Conservation (phyloP, 2,888 invertebrate genomes). For the Nemotelus pantherinus region DNA sequence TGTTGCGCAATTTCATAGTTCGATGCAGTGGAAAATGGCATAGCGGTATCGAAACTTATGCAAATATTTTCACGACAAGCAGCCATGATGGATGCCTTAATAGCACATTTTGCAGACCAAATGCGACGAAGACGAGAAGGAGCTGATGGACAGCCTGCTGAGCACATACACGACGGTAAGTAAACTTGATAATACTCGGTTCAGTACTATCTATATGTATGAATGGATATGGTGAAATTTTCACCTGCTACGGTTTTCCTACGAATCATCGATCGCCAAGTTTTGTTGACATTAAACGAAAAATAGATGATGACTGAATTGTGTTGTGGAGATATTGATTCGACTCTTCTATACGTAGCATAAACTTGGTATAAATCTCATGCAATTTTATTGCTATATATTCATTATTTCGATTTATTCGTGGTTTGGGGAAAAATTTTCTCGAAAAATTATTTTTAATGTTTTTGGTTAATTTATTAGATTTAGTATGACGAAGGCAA, state of each 20-base stretch:
- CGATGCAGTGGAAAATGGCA: constrained; percentile 64
- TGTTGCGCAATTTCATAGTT: constrained; percentile 55
- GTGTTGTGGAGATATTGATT: no score
- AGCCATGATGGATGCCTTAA: constrained; percentile 86
- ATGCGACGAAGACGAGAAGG: constrained; percentile 71
- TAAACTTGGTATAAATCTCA: no score
- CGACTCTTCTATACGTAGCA: no score
- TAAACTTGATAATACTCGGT: constrained; percentile 17
- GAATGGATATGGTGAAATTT: neutral
- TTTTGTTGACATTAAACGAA: no score
- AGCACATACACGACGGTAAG: constrained; percentile 65
- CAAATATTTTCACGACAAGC: constrained; percentile 75
- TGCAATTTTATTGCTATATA: no score
- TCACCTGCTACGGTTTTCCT: neutral
- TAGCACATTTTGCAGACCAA: constrained; percentile 84
- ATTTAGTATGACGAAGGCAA: no score
- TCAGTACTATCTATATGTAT: neutral
- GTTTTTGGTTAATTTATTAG: no score
- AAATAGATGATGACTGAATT: no score
- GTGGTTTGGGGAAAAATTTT: no score
- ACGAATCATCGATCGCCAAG: neutral
- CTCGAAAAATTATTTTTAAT: no score
- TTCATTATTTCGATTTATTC: no score
- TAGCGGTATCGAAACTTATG: constrained; percentile 64
- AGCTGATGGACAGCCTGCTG: constrained; percentile 59